Percentiles rank a stretch among this genome's conserved stretches.
Conservation (phyloP, 2,113 vertebrate genomes). For the Microcebus lehilahytsara region DNA sequence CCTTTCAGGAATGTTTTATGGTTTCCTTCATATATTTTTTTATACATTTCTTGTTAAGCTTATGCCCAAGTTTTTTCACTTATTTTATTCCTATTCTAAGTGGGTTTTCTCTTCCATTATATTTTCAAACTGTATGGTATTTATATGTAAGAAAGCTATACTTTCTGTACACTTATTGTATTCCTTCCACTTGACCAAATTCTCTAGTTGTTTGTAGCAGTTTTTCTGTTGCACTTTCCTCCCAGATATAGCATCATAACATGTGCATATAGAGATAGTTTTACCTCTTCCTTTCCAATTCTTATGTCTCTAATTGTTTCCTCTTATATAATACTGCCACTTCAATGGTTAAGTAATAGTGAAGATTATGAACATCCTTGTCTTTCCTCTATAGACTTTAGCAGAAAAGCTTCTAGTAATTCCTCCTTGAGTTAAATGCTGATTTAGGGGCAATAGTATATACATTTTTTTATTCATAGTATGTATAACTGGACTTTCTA, state of each 20-base stretch:
- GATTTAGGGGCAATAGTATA: not conserved
- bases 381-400: not conserved
- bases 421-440: not conserved
- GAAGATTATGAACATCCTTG: not conserved
- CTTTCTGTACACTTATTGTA: not conserved
- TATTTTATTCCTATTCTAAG: not conserved
- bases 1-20: not conserved
- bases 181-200: not conserved
- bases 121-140: not conserved
- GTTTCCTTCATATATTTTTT: not conserved
- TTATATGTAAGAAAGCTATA: not conserved
- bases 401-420: not conserved
- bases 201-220: not conserved
- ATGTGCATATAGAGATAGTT: not conserved
- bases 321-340: not conserved
- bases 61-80: not conserved
- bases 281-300: not conserved
- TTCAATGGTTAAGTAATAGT: not conserved
- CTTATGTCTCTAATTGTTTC: not conserved
- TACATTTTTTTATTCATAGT: not conserved
- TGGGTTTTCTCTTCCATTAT: not conserved
- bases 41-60: not conserved
- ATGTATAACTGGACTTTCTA: not conserved
- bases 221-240: not conserved
- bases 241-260: not conserved